These are phyloP conservation scores for Notodonta ziczac DNA, from an alignment of 2,888 invertebrate genomes.

Conservation along the genomic window DNA sequence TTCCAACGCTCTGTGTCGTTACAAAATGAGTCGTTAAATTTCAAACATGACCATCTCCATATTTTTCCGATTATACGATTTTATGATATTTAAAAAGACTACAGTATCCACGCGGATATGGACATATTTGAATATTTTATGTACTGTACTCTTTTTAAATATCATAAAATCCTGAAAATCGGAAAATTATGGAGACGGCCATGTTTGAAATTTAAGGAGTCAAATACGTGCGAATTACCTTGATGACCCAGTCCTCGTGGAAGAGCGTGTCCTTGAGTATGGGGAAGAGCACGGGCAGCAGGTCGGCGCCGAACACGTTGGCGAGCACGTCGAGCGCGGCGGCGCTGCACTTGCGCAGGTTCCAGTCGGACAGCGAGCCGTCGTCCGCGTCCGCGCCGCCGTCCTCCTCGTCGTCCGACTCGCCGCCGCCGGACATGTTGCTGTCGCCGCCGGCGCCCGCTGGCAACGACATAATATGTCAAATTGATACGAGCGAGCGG, in stretches of 20 bases:
- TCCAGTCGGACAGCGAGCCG: constrained; percentile 98
- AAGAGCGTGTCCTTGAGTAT: constrained; percentile 98
- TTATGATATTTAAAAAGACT: no score
- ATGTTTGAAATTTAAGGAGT: no score
- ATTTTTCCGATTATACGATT: no score
- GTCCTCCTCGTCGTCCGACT: constrained; percentile 90
- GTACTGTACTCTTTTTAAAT: no score
- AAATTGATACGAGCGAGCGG: not conserved
- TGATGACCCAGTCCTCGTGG: constrained; percentile 98
- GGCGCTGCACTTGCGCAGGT: constrained; percentile 98
- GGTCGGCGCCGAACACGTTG: constrained; percentile 97
- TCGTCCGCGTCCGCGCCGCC: constrained; percentile 94
- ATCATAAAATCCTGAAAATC: no score
- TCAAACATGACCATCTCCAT: no score
- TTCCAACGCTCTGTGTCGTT: no score
- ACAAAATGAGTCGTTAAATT: no score
- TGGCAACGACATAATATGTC: constrained; percentile 20
- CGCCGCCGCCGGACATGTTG: constrained; percentile 85
- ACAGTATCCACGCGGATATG: no score
- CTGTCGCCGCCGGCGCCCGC: constrained; percentile 82
- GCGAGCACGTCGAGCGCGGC: constrained; percentile 98
- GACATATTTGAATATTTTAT: no score
- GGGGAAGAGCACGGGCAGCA: constrained; percentile 96
- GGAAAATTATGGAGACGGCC: no score
- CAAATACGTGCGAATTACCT: constrained; percentile 86